These are phyloP conservation scores for Tapirus indicus DNA, from an alignment of 2,797 vertebrate genomes.

Conservation along the genomic window DNA sequence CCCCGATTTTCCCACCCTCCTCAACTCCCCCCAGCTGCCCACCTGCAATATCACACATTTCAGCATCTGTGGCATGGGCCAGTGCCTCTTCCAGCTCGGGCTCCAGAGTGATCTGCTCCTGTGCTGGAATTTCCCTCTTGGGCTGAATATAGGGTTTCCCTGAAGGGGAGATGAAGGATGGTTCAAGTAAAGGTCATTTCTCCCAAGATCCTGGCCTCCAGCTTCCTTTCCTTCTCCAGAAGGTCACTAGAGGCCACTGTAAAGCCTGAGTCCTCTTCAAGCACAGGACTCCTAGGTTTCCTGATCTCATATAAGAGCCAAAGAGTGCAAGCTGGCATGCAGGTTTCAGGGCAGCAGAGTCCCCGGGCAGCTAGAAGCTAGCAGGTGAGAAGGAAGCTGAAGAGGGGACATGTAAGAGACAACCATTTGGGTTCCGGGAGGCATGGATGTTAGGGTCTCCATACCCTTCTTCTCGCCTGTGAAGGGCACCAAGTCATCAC, in stretches of 20 bases:
- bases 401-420: background rate
- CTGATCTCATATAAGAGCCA: background rate
- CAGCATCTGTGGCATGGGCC: slow-evolving; percentile 95
- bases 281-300: background rate
- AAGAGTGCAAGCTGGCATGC: slow-evolving; percentile 6
- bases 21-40: background rate
- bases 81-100: slow-evolving; percentile 97
- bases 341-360: background rate
- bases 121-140: slow-evolving; percentile 89
- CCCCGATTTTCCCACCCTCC: background rate
- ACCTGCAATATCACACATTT: slow-evolving; percentile 99
- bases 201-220: slow-evolving; percentile 27
- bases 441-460: background rate
- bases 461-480: slow-evolving; percentile 97
- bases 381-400: background rate
- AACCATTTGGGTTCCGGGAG: background rate
- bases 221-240: slow-evolving; percentile 23
- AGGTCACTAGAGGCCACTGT: background rate
- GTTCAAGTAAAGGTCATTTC: background rate
- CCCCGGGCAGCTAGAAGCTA: background rate
- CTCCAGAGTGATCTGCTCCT: slow-evolving; percentile 95
- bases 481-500: slow-evolving; percentile 96
- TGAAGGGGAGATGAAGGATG: slow-evolving; percentile 76
- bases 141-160: slow-evolving; percentile 94
- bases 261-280: slow-evolving; percentile 8